Evolutionary conservation across 1,140 invertebrate species (phyloP).

Genomic region (Neotoxoptera formosana): DNA sequence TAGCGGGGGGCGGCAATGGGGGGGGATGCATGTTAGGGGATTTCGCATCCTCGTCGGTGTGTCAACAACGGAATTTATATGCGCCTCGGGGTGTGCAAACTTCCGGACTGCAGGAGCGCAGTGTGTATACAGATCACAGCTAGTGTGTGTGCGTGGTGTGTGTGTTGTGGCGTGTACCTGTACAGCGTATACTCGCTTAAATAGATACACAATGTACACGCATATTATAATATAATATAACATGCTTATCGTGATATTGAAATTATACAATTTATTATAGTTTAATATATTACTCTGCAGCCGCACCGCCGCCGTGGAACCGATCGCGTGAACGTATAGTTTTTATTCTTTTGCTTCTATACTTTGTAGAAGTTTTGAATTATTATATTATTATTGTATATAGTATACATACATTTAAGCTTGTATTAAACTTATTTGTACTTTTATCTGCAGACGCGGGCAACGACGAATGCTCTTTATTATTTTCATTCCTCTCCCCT

Average conservation of each 20-base stretch:
- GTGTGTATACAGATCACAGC: not conserved
- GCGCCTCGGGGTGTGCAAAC: not conserved
- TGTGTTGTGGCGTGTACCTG: not conserved
- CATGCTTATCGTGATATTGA: not conserved
- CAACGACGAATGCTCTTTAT: constrained; percentile 20
- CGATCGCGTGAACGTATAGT: not conserved
- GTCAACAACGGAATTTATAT: constrained; percentile 5
- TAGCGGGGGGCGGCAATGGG: not conserved
- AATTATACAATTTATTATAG: not conserved
- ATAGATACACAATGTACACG: not conserved
- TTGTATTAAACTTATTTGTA: not conserved
- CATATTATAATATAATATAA: too few relatives aligned
- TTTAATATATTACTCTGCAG: not conserved
- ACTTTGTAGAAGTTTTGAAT: not conserved
- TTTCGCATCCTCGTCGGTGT: not conserved
- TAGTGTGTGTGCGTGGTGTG: not conserved
- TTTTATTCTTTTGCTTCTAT: not conserved
- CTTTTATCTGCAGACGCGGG: not conserved
- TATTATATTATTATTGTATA: too few relatives aligned
- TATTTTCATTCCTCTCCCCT: not conserved
- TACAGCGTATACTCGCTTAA: not conserved
- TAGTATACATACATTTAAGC: not conserved
- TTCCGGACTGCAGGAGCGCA: not conserved
- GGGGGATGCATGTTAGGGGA: not conserved
- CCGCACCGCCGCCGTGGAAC: not conserved